phyloP scores from a whole-genome alignment of 2,113 vertebrate species.

The Phalacrocorax brasilianus region DNA sequence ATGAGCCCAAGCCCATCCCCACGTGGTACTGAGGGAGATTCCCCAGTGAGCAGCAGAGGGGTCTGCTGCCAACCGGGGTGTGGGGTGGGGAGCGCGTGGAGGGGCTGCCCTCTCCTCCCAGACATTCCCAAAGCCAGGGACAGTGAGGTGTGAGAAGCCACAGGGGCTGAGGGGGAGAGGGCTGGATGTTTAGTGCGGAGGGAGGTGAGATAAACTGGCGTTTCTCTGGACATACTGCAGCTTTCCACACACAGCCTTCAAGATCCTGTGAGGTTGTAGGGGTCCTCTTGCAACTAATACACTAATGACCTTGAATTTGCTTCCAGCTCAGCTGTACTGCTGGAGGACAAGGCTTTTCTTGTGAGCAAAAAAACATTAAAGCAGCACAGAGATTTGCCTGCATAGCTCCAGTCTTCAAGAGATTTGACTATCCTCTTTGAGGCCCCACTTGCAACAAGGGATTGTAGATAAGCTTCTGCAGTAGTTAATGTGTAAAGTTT shows the following conservation, averaged over 20 bases:
- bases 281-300: constrained; percentile 33
- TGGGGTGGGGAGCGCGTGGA: not conserved
- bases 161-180: not conserved
- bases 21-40: not conserved
- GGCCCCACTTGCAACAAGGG: not conserved
- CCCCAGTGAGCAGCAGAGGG: accelerated
- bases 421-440: constrained; percentile 47
- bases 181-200: not conserved
- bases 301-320: constrained; percentile 57
- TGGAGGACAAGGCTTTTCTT: constrained; percentile 59
- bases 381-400: constrained; percentile 40
- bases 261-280: not conserved
- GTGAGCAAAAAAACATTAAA: constrained; percentile 51
- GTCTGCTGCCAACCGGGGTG: not conserved
- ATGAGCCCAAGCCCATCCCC: not conserved
- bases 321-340: constrained; percentile 53
- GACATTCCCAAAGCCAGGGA: not conserved
- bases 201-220: constrained; percentile 15
- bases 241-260: not conserved
- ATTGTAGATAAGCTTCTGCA: constrained; percentile 40
- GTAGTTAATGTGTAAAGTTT: constrained; percentile 31
- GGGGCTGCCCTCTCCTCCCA: not conserved
- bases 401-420: not conserved
- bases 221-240: not conserved
- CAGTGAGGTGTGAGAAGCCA: not conserved